A percentile compares a stretch with the other conserved stretches of the same genome.
phyloP scores from a whole-genome alignment of 2,888 invertebrate genomes.

The Quadroppia sp. region DNA sequence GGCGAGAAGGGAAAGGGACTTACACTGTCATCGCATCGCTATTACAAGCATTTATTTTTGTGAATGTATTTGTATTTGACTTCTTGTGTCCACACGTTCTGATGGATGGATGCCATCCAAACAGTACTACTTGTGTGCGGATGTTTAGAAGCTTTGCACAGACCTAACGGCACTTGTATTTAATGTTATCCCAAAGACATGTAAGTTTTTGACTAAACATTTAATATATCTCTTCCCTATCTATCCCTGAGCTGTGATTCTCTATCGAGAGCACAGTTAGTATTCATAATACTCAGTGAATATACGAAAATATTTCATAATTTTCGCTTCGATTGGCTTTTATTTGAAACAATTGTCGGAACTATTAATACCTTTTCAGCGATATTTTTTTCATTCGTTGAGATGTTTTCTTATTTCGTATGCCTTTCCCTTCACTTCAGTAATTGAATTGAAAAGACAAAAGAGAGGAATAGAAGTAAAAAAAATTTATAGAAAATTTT shows the following conservation, averaged over 20 bases:
- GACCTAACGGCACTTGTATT: not conserved
- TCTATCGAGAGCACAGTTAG: constrained; percentile 6
- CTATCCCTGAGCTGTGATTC: not conserved
- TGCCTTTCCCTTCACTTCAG: constrained; percentile 10
- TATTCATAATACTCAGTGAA: constrained; percentile 10
- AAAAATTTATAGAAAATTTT: constrained; percentile 34
- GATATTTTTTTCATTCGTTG: not conserved
- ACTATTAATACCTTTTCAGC: constrained; percentile 36
- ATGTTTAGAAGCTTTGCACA: constrained; percentile 22
- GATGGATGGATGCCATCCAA: constrained; percentile 16
- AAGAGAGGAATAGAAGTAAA: not conserved
- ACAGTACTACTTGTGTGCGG: constrained; percentile 25
- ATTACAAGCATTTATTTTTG: constrained; percentile 9
- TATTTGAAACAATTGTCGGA: constrained; percentile 23
- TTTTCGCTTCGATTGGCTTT: constrained; percentile 20
- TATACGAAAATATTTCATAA: constrained; percentile 27
- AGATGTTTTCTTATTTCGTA: too few relatives aligned
- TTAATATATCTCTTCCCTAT: not conserved
- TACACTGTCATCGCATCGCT: constrained; percentile 11
- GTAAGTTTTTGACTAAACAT: constrained; percentile 30
- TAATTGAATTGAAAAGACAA: constrained; percentile 32
- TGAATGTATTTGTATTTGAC: constrained; percentile 27
- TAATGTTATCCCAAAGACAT: constrained; percentile 35
- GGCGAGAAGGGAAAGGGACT: not conserved
- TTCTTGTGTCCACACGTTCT: constrained; percentile 11